These are phyloP conservation scores for Silurus meridionalis DNA, from an alignment of 2,113 vertebrate species.

Conservation along the genomic window DNA sequence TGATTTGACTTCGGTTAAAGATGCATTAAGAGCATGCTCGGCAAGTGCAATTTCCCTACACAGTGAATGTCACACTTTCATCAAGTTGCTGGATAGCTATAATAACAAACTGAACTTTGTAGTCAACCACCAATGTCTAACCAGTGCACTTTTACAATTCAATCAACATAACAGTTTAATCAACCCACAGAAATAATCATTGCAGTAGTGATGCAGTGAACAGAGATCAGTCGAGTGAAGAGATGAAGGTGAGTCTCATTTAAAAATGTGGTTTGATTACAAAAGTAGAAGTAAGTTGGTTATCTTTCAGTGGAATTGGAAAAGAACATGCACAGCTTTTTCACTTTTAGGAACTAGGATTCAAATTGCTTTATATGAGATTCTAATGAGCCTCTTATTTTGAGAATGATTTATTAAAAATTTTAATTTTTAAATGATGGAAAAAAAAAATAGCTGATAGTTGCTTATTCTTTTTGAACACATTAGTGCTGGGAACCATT, in stretches of 20 bases:
- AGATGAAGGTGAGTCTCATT: neutral
- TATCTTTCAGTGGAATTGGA: neutral
- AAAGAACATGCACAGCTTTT: neutral
- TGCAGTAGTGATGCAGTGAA: neutral
- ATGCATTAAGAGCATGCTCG: neutral
- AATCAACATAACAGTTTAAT: neutral
- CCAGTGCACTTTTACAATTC: neutral
- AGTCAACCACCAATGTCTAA: neutral
- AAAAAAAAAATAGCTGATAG: too few relatives aligned
- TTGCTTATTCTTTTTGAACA: too few relatives aligned
- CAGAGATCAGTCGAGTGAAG: neutral
- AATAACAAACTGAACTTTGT: neutral
- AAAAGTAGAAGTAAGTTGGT: neutral
- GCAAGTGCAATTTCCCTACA: neutral
- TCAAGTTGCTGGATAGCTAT: neutral
- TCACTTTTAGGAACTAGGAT: too few relatives aligned
- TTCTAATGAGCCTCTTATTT: too few relatives aligned
- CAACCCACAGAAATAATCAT: neutral
- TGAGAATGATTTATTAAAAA: too few relatives aligned
- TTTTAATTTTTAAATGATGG: too few relatives aligned
- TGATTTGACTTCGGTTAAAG: neutral
- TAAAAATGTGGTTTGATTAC: neutral
- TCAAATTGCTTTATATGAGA: too few relatives aligned
- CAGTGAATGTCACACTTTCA: neutral
- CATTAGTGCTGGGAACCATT: neutral